These are phyloP conservation scores for Cinara cedri DNA, from an alignment of 2,888 invertebrate species.

Conservation along the genomic window DNA sequence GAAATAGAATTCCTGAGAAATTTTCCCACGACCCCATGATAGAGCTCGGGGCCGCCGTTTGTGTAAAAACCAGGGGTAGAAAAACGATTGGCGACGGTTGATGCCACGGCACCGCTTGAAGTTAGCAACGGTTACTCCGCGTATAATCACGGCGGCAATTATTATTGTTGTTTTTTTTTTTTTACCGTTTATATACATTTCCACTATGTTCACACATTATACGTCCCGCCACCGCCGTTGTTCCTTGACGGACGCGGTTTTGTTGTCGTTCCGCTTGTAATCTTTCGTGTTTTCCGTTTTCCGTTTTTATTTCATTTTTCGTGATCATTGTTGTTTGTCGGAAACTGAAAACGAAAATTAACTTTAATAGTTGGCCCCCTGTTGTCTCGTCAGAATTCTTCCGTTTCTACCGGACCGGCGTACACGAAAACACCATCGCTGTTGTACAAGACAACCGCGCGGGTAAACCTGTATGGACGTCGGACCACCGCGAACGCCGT, in stretches of 20 bases:
- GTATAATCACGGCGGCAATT: slow-evolving; percentile 44
- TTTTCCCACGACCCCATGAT: not conserved
- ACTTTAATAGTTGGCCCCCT: not conserved
- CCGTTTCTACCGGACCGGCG: not conserved
- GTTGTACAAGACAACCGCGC: not conserved
- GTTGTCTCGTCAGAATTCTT: not conserved
- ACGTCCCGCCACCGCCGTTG: slow-evolving; percentile 37
- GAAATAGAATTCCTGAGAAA: not conserved
- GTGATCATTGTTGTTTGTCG: not conserved
- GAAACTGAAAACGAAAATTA: not conserved
- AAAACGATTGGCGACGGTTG: not conserved
- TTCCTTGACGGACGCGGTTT: slow-evolving; percentile 27
- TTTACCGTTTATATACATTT: slow-evolving; percentile 53
- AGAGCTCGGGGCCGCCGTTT: not conserved
- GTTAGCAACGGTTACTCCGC: slow-evolving; percentile 9
- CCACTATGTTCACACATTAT: slow-evolving; percentile 22
- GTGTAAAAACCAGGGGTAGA: not conserved
- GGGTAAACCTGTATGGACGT: not conserved
- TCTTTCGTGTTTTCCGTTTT: not conserved
- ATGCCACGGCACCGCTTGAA: not conserved
- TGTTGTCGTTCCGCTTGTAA: slow-evolving; percentile 18
- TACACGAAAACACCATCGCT: not conserved
- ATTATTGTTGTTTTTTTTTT: slow-evolving; percentile 41
- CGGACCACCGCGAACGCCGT: slow-evolving; percentile 31
- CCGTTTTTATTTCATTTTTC: not conserved